Conservation (phyloP, 2,888 invertebrate genomes). For the Drosophila austrosaltans region DNA sequence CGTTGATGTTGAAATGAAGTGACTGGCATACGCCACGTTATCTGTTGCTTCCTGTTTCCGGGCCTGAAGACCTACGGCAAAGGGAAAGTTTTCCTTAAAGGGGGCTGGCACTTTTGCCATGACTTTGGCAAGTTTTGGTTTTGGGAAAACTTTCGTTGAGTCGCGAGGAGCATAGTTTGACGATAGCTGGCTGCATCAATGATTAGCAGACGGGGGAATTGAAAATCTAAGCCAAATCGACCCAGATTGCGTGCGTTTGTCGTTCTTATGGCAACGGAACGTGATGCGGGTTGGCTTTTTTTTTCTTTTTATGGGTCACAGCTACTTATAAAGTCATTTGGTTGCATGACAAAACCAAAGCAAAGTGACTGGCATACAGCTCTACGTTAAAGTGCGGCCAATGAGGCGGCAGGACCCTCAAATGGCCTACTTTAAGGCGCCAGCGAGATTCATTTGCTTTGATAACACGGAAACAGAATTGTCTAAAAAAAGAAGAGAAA, state of each 20-base stretch:
- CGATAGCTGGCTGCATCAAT: constrained; percentile 54
- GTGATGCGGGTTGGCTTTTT: constrained; percentile 25
- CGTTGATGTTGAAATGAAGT: constrained; percentile 33
- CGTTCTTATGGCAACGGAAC: constrained; percentile 38
- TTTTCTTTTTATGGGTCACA: constrained; percentile 56
- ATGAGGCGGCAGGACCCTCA: constrained; percentile 13
- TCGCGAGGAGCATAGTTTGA: constrained; percentile 20
- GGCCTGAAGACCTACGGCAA: constrained; percentile 24
- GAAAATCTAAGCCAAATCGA: constrained; percentile 48
- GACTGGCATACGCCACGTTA: constrained; percentile 48
- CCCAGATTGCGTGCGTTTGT: constrained; percentile 44
- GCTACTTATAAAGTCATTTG: constrained; percentile 76
- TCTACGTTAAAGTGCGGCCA: not conserved
- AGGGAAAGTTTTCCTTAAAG: constrained; percentile 5
- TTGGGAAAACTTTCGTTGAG: constrained; percentile 54
- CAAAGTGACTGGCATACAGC: constrained; percentile 38
- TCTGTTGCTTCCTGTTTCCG: constrained; percentile 60
- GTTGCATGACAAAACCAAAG: constrained; percentile 21
- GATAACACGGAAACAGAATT: constrained; percentile 54
- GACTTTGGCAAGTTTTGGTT: constrained; percentile 55
- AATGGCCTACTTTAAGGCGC: constrained; percentile 59
- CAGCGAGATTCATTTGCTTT: constrained; percentile 63
- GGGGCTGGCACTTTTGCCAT: constrained; percentile 27
- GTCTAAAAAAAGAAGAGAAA: constrained; percentile 5
- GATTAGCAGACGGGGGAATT: constrained; percentile 65